These are phyloP conservation scores for Tamias sibiricus DNA, from an alignment of 2,113 vertebrate genomes.

Conservation along the genomic window DNA sequence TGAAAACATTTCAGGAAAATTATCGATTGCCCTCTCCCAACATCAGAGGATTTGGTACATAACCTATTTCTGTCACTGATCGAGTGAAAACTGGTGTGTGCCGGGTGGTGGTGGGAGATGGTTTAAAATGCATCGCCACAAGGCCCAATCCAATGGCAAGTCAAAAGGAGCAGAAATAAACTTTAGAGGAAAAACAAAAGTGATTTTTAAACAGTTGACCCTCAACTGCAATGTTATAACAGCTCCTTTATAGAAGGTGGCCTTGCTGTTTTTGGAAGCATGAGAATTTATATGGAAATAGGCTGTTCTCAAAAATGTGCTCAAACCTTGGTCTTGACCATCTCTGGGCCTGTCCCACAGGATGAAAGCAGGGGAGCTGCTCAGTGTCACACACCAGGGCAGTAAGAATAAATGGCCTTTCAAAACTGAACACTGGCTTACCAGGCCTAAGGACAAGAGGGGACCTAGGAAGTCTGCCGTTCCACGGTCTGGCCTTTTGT, in stretches of 20 bases:
- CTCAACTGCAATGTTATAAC: neutral
- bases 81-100: neutral
- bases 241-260: neutral
- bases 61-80: slow-evolving; percentile 23
- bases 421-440: neutral
- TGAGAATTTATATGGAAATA: neutral
- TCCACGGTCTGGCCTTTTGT: neutral
- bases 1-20: slow-evolving; percentile 36
- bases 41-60: neutral
- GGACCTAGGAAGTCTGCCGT: neutral
- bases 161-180: neutral
- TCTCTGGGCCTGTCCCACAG: neutral
- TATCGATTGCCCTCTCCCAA: neutral
- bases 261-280: neutral
- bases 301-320: neutral
- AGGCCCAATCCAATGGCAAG: neutral
- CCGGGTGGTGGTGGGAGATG: rapidly evolving
- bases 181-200: neutral
- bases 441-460: neutral
- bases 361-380: neutral
- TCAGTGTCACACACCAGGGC: neutral
- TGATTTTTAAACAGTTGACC: neutral
- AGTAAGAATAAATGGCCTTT: neutral
- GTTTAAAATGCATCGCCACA: neutral
- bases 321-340: neutral